Evolutionary conservation across 2,797 vertebrate species (phyloP).

Genomic region (Crossoptilon crossoptilon): DNA sequence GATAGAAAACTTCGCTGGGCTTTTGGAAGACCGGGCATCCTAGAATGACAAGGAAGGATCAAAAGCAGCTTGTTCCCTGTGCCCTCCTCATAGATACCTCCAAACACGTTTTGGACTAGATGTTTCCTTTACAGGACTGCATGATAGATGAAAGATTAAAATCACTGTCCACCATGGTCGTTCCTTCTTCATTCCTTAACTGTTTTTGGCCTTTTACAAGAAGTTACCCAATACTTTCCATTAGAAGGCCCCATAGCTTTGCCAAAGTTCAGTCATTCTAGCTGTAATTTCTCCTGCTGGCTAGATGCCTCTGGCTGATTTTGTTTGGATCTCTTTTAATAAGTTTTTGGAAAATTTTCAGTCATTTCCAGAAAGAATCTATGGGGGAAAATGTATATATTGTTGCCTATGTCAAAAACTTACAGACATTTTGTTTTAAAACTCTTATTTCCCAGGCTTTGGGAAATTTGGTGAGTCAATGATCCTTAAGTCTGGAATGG

Average conservation of each 20-base stretch:
- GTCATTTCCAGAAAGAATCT: constrained; percentile 54
- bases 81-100: not conserved
- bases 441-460: constrained; percentile 20
- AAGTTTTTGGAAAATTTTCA: constrained; percentile 23
- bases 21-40: not conserved
- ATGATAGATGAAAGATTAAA: constrained; percentile 6
- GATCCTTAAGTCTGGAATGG: not conserved
- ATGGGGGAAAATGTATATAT: constrained; percentile 50
- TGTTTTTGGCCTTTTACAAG: constrained; percentile 37
- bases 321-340: constrained; percentile 49
- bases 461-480: not conserved
- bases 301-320: constrained; percentile 52
- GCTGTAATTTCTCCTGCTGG: constrained; percentile 55
- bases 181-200: constrained; percentile 52
- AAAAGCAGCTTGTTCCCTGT: not conserved
- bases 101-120: not conserved
- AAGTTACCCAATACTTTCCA: constrained; percentile 66
- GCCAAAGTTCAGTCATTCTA: constrained; percentile 65
- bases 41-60: not conserved
- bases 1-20: not conserved
- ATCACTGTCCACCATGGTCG: constrained; percentile 24
- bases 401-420: constrained; percentile 27
- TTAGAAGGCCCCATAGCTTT: constrained; percentile 32
- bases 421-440: constrained; percentile 10
- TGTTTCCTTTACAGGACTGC: not conserved